These are phyloP conservation scores for Caerostris extrusa DNA, from an alignment of 1,140 invertebrate genomes.

Conservation along the genomic window DNA sequence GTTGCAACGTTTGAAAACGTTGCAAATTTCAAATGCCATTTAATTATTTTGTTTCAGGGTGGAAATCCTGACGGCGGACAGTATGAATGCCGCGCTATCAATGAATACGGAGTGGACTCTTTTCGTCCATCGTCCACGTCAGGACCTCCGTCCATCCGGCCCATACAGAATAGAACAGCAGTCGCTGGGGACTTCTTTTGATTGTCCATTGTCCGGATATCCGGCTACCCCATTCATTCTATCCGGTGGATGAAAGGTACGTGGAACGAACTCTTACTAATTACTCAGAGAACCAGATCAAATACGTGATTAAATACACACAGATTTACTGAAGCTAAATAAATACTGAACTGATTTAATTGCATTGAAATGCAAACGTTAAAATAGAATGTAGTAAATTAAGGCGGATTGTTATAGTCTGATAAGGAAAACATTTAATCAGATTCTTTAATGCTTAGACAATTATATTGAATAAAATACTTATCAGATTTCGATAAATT, in stretches of 20 bases:
- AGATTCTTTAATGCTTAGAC: too few species aligned
- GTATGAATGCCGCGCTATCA: slow-evolving; percentile 81
- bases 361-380: too few species aligned
- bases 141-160: slow-evolving; percentile 81
- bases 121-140: slow-evolving; percentile 79
- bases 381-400: too few species aligned
- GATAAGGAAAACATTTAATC: too few species aligned
- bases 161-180: slow-evolving; percentile 76
- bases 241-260: slow-evolving; percentile 76
- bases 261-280: slow-evolving; percentile 8
- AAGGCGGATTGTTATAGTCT: too few species aligned
- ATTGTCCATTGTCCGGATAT: slow-evolving; percentile 76
- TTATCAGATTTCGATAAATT: too few species aligned
- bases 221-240: slow-evolving; percentile 69
- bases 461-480: too few species aligned
- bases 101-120: slow-evolving; percentile 80
- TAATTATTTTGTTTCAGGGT: slow-evolving; percentile 86
- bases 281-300: not conserved
- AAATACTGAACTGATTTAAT: not conserved
- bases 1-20: slow-evolving; percentile 79
- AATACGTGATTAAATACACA: not conserved
- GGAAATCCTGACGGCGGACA: slow-evolving; percentile 81
- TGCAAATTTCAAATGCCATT: slow-evolving; percentile 82
- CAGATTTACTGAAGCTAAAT: slow-evolving; percentile 16
- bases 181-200: slow-evolving; percentile 50